Percentiles rank a stretch among this genome's conserved stretches.
Conservation (phyloP, 2,888 invertebrate species). For the Phyllotreta striolata region DNA sequence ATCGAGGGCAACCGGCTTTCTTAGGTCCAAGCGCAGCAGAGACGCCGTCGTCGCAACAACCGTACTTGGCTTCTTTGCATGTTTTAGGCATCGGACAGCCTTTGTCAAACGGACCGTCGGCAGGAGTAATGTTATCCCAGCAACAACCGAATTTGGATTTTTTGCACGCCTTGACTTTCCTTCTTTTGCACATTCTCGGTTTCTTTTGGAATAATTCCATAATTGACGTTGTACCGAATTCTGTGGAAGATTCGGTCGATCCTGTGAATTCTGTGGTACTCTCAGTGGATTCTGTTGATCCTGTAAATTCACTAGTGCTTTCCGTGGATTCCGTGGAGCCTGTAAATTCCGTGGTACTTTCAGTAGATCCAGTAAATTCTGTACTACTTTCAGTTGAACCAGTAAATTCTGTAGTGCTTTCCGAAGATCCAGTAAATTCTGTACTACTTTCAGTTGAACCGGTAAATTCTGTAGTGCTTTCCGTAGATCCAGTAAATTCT, state of each 20-base stretch:
- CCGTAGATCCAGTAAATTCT: conserved; percentile 41
- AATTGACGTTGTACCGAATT: conserved; percentile 51
- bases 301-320: conserved; percentile 20
- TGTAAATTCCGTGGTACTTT: conserved; percentile 36
- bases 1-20: conserved; percentile 77
- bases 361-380: conserved; percentile 32
- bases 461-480: conserved; percentile 37
- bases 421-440: conserved; percentile 35
- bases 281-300: conserved; percentile 28
- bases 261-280: conserved; percentile 21
- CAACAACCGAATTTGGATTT: conserved; percentile 83
- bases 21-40: conserved; percentile 78
- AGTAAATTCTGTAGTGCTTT: conserved; percentile 43
- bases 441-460: conserved; percentile 35
- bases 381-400: conserved; percentile 39
- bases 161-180: conserved; percentile 68
- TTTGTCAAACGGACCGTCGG: conserved; percentile 83
- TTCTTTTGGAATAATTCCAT: conserved; percentile 63
- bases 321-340: conserved; percentile 30
- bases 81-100: conserved; percentile 79
- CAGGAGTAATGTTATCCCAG: conserved; percentile 77
- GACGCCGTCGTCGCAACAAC: conserved; percentile 85
- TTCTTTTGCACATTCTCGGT: conserved; percentile 67
- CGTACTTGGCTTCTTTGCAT: conserved; percentile 77
- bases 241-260: conserved; percentile 32